Percentiles rank a stretch among this genome's conserved stretches.
These are phyloP conservation scores for Ictidomys tridecemlineatus DNA, from an alignment of 2,113 vertebrate genomes.

Conservation along the genomic window DNA sequence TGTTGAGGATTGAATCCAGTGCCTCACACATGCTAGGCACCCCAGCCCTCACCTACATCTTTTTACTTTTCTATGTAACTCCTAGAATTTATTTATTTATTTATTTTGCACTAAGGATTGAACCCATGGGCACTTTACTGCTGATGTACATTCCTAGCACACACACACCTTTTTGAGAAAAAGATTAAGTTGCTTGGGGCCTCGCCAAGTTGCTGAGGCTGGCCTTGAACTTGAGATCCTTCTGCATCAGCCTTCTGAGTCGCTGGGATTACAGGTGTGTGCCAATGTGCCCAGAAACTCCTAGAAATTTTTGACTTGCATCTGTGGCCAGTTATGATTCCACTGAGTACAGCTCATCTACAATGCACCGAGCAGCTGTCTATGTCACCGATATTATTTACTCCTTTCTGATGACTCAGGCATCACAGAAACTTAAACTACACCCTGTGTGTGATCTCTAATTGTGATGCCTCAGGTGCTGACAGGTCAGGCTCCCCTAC, in stretches of 20 bases:
- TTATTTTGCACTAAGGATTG: neutral
- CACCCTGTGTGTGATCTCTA: neutral
- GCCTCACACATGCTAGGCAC: no score
- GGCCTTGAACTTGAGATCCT: neutral
- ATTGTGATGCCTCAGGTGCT: neutral
- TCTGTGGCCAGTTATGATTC: neutral
- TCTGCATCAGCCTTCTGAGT: neutral
- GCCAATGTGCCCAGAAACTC: neutral
- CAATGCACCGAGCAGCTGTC: neutral
- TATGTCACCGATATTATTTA: neutral
- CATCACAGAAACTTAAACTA: constrained; percentile 11
- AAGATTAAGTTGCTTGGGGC: no score
- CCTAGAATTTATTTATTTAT: neutral
- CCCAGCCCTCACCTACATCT: neutral
- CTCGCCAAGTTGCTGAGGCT: neutral
- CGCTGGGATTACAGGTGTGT: neutral
- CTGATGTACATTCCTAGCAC: neutral
- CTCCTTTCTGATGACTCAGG: constrained; percentile 46
- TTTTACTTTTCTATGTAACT: neutral
- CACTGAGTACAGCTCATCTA: neutral
- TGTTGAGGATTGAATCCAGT: no score
- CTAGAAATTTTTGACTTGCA: neutral
- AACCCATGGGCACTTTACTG: no score
- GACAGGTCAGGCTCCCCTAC: constrained; percentile 50
- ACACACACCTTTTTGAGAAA: neutral